Conservation (phyloP, 2,888 invertebrate species). For the Conus canariensis region DNA sequence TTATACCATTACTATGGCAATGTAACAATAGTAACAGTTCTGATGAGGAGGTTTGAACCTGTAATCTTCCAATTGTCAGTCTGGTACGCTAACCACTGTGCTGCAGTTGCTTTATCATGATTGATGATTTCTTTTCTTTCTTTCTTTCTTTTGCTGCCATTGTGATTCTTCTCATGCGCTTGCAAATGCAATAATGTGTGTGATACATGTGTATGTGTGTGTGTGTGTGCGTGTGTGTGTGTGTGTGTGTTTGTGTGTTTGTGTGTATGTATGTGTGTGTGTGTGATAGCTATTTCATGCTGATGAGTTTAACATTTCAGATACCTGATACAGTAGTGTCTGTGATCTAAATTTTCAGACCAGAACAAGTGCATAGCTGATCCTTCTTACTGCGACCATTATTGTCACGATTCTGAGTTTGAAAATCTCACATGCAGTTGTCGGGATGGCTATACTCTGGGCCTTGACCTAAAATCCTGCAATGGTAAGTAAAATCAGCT, state of each 20-base stretch:
- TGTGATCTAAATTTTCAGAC: background rate
- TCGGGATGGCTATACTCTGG: slow-evolving; percentile 56
- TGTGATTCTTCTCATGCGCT: too few relatives aligned
- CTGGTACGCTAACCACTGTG: too few relatives aligned
- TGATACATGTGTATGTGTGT: background rate
- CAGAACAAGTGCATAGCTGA: slow-evolving; percentile 22
- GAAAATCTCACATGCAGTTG: slow-evolving; percentile 84
- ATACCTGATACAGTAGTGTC: too few relatives aligned
- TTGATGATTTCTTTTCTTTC: too few relatives aligned
- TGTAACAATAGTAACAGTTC: too few relatives aligned
- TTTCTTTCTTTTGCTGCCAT: too few relatives aligned
- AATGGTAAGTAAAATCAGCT: slow-evolving; percentile 48
- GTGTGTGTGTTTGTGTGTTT: slow-evolving; percentile 12
- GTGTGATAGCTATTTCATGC: too few relatives aligned
- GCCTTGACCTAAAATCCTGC: slow-evolving; percentile 46
- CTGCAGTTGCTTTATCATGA: too few relatives aligned
- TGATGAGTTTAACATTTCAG: too few relatives aligned
- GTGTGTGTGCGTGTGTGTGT: slow-evolving; percentile 20
- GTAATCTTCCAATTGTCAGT: too few relatives aligned
- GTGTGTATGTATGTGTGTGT: slow-evolving; percentile 8
- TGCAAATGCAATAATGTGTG: background rate
- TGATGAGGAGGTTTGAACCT: too few relatives aligned
- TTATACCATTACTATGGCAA: too few relatives aligned
- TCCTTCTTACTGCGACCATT: slow-evolving; percentile 13
- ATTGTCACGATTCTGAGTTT: slow-evolving; percentile 11